phyloP scores from a whole-genome alignment of 2,113 vertebrate species.

The Philantomba maxwellii region DNA sequence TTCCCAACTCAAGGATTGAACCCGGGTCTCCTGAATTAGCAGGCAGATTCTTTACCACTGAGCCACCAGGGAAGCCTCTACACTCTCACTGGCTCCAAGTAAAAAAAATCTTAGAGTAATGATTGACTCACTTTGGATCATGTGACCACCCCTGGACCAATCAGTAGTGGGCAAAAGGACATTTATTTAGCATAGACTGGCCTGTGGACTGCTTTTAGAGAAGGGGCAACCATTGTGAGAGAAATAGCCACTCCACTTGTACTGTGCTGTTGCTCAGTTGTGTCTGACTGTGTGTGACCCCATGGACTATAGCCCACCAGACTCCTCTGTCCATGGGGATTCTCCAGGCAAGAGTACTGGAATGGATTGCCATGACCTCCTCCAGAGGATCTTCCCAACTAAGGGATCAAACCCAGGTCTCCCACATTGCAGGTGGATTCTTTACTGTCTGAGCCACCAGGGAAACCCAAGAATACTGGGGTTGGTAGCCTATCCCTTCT shows the following conservation, averaged over 20 bases:
- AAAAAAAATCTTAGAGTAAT: neutral
- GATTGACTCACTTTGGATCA: neutral
- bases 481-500: neutral
- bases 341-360: neutral
- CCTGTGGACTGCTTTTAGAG: neutral
- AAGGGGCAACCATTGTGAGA: neutral
- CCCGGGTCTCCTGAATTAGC: neutral
- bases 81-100: neutral
- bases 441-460: neutral
- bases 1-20: neutral
- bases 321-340: neutral
- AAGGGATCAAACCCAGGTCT: neutral
- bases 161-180: neutral
- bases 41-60: neutral
- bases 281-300: accelerated
- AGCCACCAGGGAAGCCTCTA: neutral
- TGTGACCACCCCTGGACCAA: neutral
- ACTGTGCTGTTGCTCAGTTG: accelerated
- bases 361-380: neutral
- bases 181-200: neutral
- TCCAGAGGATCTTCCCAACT: neutral
- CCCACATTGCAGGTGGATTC: neutral
- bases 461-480: neutral
- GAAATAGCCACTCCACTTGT: neutral
- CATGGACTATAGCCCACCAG: neutral